Evolutionary conservation across 2,888 invertebrate genomes (phyloP), one percentile per base, ranked within the genome.

Genomic region (Hoplodrina blanda): DNA sequence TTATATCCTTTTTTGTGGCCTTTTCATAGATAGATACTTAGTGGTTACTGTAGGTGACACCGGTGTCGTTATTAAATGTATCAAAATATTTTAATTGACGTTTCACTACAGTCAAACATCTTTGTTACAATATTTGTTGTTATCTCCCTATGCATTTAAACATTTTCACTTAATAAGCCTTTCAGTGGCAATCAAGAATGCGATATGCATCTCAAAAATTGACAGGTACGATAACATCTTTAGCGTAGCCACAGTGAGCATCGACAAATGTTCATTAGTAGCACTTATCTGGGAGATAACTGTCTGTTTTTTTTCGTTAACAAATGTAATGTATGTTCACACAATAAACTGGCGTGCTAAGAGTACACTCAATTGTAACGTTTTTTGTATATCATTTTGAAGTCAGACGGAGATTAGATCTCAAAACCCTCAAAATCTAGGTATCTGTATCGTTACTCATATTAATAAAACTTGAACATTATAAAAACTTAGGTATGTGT

Each of bases 171-270:
- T 75, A 78, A 69, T 76, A 81, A 79, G 81, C 62, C 78, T 78
- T 79, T 81, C 79, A 81, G 81, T 63, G 59, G 65, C 75, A 63
- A 78, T 81, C 72, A 76, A 76, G 41, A 60, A 73, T 73, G 54
- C 33, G 82, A 82, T 83, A 84, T 54, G 70, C 55, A 83, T 84
- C 82, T 78, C 37, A 65, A 78, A 78, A 76, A 84, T 73, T 84
- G 82, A 82, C 82, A 81, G 70, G 66, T 56, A 52, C 49, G 84
- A 82, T 84, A 73, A 33, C 46, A 83, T 82, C 82, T 81, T 68
- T 73, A 62, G 54, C 46, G 46, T 73, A 61, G 60, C 62, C 25
- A 63, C 60, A 61, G 71, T 68, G 60, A 44, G 37, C 60, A 84
- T 81, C 76, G 49, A 82, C 68, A 78, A 78, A 81, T 67, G 67